Conservation (phyloP, 2,888 invertebrate genomes). For the Sympetrum striolatum region DNA sequence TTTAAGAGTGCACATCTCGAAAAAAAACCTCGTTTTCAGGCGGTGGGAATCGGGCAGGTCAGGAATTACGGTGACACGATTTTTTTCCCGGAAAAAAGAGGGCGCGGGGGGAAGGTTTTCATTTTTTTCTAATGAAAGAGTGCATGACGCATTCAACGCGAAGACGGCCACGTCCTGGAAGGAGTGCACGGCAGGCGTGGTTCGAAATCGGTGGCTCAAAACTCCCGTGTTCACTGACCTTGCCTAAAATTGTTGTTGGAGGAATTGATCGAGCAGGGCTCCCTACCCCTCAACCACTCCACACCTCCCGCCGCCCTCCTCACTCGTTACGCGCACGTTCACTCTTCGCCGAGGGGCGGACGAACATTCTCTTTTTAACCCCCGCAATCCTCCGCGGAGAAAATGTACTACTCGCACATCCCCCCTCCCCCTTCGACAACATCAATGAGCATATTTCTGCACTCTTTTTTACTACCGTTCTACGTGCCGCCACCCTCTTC, state of each 20-base stretch:
- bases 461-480: background rate
- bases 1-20: background rate
- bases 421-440: background rate
- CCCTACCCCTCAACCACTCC: background rate
- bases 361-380: background rate
- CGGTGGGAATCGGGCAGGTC: background rate
- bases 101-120: background rate
- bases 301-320: background rate
- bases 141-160: background rate
- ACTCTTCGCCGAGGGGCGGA: background rate
- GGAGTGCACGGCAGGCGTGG: background rate
- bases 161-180: background rate
- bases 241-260: slow-evolving; percentile 41
- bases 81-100: background rate
- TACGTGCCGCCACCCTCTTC: background rate
- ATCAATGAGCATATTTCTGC: background rate
- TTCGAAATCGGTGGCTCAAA: background rate
- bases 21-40: background rate
- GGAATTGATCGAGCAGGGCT: slow-evolving; percentile 35
- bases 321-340: background rate
- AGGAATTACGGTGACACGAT: background rate
- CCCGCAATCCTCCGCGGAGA: background rate
- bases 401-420: background rate
- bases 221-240: slow-evolving; percentile 23
- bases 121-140: background rate